Conservation (phyloP, 2,797 vertebrate species). For the Arnoldichthys spilopterus region DNA sequence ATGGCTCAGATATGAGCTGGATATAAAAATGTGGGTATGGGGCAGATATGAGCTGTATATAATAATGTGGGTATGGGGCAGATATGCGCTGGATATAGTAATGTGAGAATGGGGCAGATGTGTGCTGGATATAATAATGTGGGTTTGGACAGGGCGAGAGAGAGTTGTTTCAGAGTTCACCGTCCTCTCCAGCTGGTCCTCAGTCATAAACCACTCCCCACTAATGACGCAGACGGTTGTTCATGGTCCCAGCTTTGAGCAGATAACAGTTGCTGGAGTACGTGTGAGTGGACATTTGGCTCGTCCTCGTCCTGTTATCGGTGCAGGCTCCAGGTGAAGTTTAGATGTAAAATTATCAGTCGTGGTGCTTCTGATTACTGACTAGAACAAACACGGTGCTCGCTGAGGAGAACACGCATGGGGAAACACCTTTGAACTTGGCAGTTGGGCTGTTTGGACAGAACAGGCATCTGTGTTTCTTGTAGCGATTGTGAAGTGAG, state of each 20-base stretch:
- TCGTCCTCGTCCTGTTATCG: not conserved
- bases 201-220: not conserved
- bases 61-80: no score
- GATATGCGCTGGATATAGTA: no score
- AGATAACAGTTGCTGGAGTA: not conserved
- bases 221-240: constrained; percentile 24
- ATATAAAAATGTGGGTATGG: no score
- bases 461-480: not conserved
- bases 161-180: constrained; percentile 1
- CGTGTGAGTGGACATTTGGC: not conserved
- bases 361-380: not conserved
- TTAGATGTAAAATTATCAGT: not conserved
- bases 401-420: no score
- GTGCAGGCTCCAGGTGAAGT: not conserved
- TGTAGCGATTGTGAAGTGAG: no score
- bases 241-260: not conserved
- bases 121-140: no score
- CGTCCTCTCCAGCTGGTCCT: not conserved
- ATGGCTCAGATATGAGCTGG: no score
- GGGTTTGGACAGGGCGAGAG: no score
- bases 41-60: no score
- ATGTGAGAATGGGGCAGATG: no score
- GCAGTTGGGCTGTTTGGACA: not conserved
- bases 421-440: not conserved
- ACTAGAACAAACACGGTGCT: not conserved